Base-by-base conservation (phyloP, 2,888 invertebrate genomes). In the Acheta domesticus region DNA sequence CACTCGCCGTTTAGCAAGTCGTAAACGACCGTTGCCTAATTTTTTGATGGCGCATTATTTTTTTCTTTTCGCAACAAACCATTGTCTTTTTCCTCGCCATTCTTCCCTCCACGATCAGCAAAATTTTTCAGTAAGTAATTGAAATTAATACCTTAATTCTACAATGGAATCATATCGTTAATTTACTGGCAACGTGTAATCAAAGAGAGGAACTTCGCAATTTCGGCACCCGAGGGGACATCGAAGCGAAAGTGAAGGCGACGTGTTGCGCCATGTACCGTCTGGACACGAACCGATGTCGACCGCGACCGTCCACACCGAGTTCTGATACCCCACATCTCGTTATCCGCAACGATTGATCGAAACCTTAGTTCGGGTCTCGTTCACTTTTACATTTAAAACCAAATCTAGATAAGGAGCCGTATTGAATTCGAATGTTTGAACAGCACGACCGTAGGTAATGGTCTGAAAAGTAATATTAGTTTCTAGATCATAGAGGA, bases 351-450 rank as follows among this genome's bases (percentile, higher is more conserved):
- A n/a, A 62, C 16, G n/a, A 12, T 62, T 62, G 62, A 62, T 16
- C 62, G 8, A 5, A 36, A 36, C 36, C 62, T 19, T 8, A 62
- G 62, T 62, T 62, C 62, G 62, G n/a, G 62, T 3, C 62, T 62
- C 62, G 62, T n/a, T 62, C 62, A n/a, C 62, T n/a, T 14, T 62
- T 62, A 19, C 62, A n/a, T 62, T 62, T 19, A 62, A 62, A 62
- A 14, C 16, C 14, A 12, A 14, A 19, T 62, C 16, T 62, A 14
- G 62, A 62, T 62, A 62, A 62, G 62, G 62, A 14, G 62, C 62
- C 62, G 62, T 62, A 62, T 62, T 62, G 62, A 62, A 62, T 62
- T 62, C 62, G 62, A 62, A 62, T 62, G 62, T 62, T 62, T 62
- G 62, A 62, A 62, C 62, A 19, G 62, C 62, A 62, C 62, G 62